These are phyloP conservation scores for Halocaridina rubra DNA, from an alignment of 2,888 invertebrate species.

Conservation along the genomic window DNA sequence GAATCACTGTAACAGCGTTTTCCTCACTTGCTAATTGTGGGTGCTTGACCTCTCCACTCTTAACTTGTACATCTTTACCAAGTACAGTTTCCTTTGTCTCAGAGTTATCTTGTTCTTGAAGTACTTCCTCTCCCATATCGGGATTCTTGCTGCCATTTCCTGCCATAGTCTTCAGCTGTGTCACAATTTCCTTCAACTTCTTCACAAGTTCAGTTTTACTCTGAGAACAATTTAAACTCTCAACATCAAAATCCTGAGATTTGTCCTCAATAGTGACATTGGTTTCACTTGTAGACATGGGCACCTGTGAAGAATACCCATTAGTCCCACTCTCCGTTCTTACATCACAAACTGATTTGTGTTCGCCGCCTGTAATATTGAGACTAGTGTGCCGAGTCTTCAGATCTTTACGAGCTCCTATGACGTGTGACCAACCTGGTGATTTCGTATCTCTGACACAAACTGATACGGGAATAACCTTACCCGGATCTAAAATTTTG, in stretches of 20 bases:
- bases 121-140: neutral
- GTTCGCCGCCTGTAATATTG: constrained; percentile 58
- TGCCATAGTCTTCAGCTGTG: neutral
- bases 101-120: neutral
- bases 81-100: neutral
- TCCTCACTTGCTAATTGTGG: too few species aligned
- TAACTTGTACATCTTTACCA: too few species aligned
- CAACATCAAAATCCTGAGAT: constrained; percentile 36
- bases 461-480: neutral
- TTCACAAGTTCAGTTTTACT: constrained; percentile 15
- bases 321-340: neutral
- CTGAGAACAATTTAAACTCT: constrained; percentile 22
- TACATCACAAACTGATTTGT: neutral
- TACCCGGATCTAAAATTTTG: constrained; percentile 16
- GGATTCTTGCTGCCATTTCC: neutral
- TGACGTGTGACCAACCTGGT: constrained; percentile 62
- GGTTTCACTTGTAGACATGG: constrained; percentile 10
- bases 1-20: too few species aligned
- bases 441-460: constrained; percentile 38
- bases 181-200: constrained; percentile 20
- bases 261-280: constrained; percentile 30
- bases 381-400: constrained; percentile 37
- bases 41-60: too few species aligned
- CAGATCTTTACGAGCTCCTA: constrained; percentile 53
- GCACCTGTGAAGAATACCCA: neutral